These are phyloP conservation scores for Hypercompe scribonia DNA, from an alignment of 2,888 invertebrate genomes.

Conservation along the genomic window DNA sequence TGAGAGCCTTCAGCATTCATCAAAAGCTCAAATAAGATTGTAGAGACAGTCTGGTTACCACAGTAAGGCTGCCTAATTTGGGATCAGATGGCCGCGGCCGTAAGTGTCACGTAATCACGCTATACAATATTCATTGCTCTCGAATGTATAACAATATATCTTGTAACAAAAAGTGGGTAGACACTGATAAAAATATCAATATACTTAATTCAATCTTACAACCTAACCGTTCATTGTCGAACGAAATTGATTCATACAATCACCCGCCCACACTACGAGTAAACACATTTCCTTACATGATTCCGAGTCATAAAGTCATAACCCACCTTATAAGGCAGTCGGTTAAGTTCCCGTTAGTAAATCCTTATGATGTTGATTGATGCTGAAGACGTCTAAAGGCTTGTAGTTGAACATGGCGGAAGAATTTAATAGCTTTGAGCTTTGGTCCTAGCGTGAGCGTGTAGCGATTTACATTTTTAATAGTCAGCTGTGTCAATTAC, in stretches of 20 bases:
- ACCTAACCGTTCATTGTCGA: constrained; percentile 21
- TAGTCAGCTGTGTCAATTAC: background rate
- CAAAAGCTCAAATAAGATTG: too few relatives aligned
- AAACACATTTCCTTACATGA: constrained; percentile 16
- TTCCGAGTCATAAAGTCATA: constrained; percentile 30
- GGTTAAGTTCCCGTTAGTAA: constrained; percentile 35
- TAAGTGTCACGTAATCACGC: too few relatives aligned
- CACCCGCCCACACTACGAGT: constrained; percentile 30
- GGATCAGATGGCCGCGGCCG: too few relatives aligned
- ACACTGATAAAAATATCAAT: constrained; percentile 6
- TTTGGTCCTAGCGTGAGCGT: background rate
- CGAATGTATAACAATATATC: background rate
- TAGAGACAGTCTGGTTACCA: too few relatives aligned
- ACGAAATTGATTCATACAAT: constrained; percentile 25
- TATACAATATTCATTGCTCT: background rate
- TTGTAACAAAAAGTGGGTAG: background rate
- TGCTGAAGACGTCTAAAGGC: background rate
- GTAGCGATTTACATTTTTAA: background rate
- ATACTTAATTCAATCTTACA: constrained; percentile 8
- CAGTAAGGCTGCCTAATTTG: too few relatives aligned
- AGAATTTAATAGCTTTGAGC: constrained; percentile 2
- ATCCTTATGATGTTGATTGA: constrained; percentile 20
- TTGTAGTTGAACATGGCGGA: background rate
- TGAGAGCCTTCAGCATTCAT: too few relatives aligned
- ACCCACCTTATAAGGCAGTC: constrained; percentile 28